Conservation (phyloP, 2,888 invertebrate genomes). For the Cosmopolites sordidus region DNA sequence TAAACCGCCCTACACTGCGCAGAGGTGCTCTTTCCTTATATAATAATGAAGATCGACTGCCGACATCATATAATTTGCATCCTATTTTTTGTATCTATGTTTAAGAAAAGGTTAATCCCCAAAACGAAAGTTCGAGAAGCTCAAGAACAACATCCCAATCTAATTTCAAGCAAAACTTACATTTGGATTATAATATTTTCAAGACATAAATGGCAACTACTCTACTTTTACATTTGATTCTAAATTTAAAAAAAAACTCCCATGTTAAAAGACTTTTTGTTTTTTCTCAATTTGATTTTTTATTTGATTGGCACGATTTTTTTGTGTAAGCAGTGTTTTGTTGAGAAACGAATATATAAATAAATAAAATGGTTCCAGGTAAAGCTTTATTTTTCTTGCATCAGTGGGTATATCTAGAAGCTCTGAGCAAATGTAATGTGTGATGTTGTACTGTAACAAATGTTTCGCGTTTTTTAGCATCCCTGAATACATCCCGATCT, state of each 20-base stretch:
- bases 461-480: conserved; percentile 61
- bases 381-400: conserved; percentile 13
- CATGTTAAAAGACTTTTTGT: conserved; percentile 4
- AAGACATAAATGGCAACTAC: no score
- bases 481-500: conserved; percentile 69
- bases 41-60: no score
- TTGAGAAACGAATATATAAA: not conserved
- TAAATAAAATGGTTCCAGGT: conserved; percentile 16
- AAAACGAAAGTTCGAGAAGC: no score
- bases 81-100: no score
- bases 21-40: no score
- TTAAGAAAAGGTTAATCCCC: no score
- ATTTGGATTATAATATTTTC: no score
- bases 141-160: no score
- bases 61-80: no score
- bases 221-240: no score
- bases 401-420: conserved; percentile 18
- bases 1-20: no score
- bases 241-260: not conserved
- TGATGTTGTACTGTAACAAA: conserved; percentile 37
- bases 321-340: conserved; percentile 11
- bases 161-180: no score
- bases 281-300: conserved; percentile 4
- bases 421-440: conserved; percentile 25
- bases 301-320: conserved; percentile 8